A percentile compares a stretch with the other conserved stretches of the same genome.
phyloP scores from a whole-genome alignment of 2,888 invertebrate species.

The Macrosoma leucophasiata region DNA sequence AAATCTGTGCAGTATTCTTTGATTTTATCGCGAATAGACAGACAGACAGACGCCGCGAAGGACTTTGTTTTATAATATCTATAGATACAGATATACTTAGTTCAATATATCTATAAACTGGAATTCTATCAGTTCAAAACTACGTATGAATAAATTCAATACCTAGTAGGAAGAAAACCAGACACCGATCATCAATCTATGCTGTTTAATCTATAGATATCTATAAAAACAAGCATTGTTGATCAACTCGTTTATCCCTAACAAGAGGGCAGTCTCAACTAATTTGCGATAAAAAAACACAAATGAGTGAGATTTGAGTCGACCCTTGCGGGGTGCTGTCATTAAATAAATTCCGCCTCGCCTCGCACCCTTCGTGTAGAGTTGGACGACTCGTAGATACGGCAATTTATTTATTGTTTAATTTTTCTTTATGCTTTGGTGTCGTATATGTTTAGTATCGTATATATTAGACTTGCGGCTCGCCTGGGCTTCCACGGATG shows the following conservation, averaged over 20 bases:
- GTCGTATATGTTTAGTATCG: slow-evolving; percentile 22
- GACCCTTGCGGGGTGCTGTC: slow-evolving; percentile 23
- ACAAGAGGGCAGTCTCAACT: slow-evolving; percentile 14
- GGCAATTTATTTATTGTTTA: neutral
- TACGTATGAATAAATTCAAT: neutral
- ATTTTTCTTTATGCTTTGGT: slow-evolving; percentile 24
- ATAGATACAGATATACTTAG: too few species aligned
- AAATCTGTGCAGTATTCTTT: too few species aligned
- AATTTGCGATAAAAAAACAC: slow-evolving; percentile 22
- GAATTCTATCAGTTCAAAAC: neutral
- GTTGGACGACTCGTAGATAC: slow-evolving; percentile 10
- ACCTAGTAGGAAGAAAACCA: neutral
- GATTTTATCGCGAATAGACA: too few species aligned
- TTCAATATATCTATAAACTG: slow-evolving; percentile 14
- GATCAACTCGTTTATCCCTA: too few species aligned
- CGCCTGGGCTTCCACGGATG: too few species aligned
- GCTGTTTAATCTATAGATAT: neutral
- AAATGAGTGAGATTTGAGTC: too few species aligned
- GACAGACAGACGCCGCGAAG: too few species aligned
- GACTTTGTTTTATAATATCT: too few species aligned
- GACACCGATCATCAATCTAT: slow-evolving; percentile 10
- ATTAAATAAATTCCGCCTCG: slow-evolving; percentile 32
- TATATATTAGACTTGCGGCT: too few species aligned
- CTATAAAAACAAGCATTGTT: neutral
- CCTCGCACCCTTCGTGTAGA: slow-evolving; percentile 26